A percentile compares a stretch with the other conserved stretches of the same genome.
phyloP scores from a whole-genome alignment of 2,797 vertebrate species.

The Brotula barbata region DNA sequence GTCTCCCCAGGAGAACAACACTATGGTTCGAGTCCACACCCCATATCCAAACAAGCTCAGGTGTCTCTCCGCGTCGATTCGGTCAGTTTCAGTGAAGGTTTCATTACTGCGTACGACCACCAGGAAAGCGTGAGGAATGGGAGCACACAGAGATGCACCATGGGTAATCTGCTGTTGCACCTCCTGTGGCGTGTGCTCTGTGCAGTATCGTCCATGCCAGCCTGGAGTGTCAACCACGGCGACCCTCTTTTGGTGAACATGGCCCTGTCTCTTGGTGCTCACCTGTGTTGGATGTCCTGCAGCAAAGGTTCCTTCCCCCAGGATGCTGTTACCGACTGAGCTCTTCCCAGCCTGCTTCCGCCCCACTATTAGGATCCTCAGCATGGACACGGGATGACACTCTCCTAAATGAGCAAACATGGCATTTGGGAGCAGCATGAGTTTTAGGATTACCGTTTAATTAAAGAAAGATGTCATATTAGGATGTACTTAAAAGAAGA shows the following conservation, averaged over 20 bases:
- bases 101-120: constrained; percentile 61
- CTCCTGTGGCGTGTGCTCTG: constrained; percentile 57
- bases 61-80: constrained; percentile 48
- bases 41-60: constrained; percentile 49
- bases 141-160: constrained; percentile 43
- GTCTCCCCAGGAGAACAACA: constrained; percentile 68
- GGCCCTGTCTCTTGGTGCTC: constrained; percentile 43
- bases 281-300: constrained; percentile 25
- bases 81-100: constrained; percentile 60
- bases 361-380: constrained; percentile 65
- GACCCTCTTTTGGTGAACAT: constrained; percentile 30
- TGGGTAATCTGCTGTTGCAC: constrained; percentile 51
- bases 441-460: background rate
- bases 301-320: constrained; percentile 40
- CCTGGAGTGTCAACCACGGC: constrained; percentile 68
- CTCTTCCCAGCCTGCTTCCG: constrained; percentile 69
- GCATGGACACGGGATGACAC: constrained; percentile 22
- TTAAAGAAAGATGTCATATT: background rate
- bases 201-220: constrained; percentile 66
- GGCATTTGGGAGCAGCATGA: background rate
- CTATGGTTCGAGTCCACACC: constrained; percentile 54
- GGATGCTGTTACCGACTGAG: constrained; percentile 59
- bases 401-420: constrained; percentile 21
- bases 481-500: background rate
- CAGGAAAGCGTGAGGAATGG: constrained; percentile 54